Evolutionary conservation across 1,140 invertebrate species (phyloP).

Genomic region (Cydia strobilella): DNA sequence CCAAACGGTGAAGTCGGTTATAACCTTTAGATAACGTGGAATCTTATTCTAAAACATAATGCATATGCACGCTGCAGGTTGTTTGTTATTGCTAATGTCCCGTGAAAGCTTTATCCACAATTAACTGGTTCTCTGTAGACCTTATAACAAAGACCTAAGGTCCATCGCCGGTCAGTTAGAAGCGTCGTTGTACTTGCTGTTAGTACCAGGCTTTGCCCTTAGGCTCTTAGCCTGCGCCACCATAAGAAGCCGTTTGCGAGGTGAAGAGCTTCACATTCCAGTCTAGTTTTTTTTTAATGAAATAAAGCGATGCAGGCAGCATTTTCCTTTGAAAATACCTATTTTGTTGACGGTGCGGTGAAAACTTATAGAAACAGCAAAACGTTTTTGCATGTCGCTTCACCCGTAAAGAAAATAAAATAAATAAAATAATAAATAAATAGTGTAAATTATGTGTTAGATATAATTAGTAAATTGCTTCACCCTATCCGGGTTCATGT

Average conservation of each 20-base stretch:
- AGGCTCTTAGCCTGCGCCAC: not conserved
- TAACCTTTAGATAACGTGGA: not conserved
- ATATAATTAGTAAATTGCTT: too few species aligned
- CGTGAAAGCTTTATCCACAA: not conserved
- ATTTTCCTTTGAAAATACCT: too few species aligned
- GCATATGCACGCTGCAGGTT: not conserved
- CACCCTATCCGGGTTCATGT: too few species aligned
- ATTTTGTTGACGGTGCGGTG: too few species aligned
- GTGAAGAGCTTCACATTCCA: slow-evolving; percentile 1
- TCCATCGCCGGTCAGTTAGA: too few species aligned
- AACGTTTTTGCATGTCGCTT: too few species aligned
- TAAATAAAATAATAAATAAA: too few species aligned
- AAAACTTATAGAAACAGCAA: too few species aligned
- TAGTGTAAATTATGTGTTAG: too few species aligned
- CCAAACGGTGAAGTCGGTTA: too few species aligned
- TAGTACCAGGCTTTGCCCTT: not conserved
- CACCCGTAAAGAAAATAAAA: too few species aligned
- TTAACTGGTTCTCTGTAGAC: not conserved
- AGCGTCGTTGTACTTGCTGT: not conserved
- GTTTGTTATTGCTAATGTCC: slow-evolving; percentile 15
- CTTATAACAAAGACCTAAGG: not conserved
- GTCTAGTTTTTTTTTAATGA: not conserved
- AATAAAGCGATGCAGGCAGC: too few species aligned
- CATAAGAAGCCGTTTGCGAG: not conserved
- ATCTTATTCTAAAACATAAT: not conserved